Evolutionary conservation across 2,888 invertebrate genomes (phyloP).

Genomic region (Antheraea assamensis): DNA sequence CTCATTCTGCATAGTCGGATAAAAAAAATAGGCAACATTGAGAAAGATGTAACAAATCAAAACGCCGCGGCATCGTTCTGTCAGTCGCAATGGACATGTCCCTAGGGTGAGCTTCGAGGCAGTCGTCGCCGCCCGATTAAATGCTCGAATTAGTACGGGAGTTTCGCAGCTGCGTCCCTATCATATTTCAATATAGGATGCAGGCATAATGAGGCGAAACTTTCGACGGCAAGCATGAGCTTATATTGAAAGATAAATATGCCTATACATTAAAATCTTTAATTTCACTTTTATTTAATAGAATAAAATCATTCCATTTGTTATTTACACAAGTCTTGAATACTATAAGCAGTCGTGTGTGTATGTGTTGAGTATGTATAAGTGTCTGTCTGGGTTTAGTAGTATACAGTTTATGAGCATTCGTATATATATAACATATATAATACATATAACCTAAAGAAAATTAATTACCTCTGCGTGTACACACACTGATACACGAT

Average conservation of each 20-base stretch:
- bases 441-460: no score
- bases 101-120: slow-evolving; percentile 26
- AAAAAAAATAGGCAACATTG: background rate
- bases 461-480: no score
- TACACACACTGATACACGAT: no score
- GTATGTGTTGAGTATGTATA: no score
- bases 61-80: background rate
- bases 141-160: slow-evolving; percentile 58
- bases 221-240: slow-evolving; percentile 17
- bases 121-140: slow-evolving; percentile 53
- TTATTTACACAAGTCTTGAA: background rate
- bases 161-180: slow-evolving; percentile 60
- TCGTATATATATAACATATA: no score
- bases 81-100: slow-evolving; percentile 7
- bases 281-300: background rate
- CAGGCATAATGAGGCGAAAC: slow-evolving; percentile 25
- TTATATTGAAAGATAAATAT: background rate
- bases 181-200: slow-evolving; percentile 59
- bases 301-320: background rate
- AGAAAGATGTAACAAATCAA: slow-evolving; percentile 8
- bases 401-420: no score
- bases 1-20: no score
- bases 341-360: background rate
- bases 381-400: no score
- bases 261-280: background rate